Conservation (phyloP, 2,888 invertebrate species). For the Agrochola lota region DNA sequence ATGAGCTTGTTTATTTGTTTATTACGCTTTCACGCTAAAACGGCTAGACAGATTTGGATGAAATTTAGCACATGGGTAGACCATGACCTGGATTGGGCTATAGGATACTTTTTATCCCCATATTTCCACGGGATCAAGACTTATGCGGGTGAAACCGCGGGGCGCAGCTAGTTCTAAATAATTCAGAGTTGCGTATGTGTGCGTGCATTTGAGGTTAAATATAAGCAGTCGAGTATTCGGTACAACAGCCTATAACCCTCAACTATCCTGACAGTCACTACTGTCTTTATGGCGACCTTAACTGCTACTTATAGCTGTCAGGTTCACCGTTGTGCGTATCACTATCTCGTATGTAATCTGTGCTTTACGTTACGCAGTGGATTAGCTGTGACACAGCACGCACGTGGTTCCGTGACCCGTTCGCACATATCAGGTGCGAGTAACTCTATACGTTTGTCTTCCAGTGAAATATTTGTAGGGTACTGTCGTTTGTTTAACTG, state of each 20-base stretch:
- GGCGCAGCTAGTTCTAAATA: too few relatives aligned
- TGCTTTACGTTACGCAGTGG: constrained; percentile 36
- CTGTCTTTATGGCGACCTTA: constrained; percentile 27
- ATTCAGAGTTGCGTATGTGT: background rate
- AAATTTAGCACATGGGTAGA: too few relatives aligned
- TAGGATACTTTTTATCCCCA: too few relatives aligned
- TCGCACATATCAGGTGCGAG: constrained; percentile 56
- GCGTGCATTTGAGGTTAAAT: background rate
- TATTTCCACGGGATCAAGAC: too few relatives aligned
- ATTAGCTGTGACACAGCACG: constrained; percentile 53
- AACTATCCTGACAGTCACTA: constrained; percentile 1
- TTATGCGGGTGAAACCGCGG: too few relatives aligned
- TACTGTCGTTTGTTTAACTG: constrained; percentile 23
- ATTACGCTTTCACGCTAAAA: too few relatives aligned
- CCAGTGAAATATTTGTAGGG: constrained; percentile 39
- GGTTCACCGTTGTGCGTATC: constrained; percentile 14
- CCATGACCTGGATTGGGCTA: too few relatives aligned
- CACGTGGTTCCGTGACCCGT: constrained; percentile 35
- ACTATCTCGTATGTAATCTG: constrained; percentile 42
- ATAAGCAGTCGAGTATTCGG: background rate
- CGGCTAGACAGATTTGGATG: too few relatives aligned
- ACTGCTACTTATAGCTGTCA: constrained; percentile 8
- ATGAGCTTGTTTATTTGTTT: too few relatives aligned
- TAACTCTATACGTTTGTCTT: constrained; percentile 51
- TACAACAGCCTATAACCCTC: background rate